Conservation (phyloP, 2,113 vertebrate genomes). For the Lampris megalopsis region DNA sequence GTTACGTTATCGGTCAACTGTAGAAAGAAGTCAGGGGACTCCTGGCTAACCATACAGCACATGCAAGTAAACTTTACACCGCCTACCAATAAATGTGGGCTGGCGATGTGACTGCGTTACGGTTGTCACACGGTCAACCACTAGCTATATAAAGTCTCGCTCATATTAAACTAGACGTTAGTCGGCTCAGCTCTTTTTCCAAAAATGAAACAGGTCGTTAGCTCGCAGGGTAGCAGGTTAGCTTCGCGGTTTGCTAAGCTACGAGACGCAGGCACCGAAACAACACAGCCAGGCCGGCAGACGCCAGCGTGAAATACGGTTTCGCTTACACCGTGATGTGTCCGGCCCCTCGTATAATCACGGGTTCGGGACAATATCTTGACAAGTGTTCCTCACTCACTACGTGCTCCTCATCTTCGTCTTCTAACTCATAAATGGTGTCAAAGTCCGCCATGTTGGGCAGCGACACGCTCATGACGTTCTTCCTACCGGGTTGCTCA, state of each 20-base stretch:
- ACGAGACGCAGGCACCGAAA: conserved; percentile 13
- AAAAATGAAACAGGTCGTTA: not conserved
- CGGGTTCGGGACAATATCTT: conserved; percentile 92
- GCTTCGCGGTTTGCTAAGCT: conserved; percentile 40
- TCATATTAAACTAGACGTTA: not conserved
- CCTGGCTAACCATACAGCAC: conserved; percentile 8
- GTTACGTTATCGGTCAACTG: not conserved
- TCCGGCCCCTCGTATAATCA: conserved; percentile 94
- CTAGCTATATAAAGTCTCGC: not conserved
- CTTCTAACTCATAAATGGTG: conserved; percentile 98
- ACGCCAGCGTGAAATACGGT: conserved; percentile 7
- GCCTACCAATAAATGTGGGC: not conserved
- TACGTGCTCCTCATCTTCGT: conserved; percentile 90
- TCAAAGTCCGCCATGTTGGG: conserved; percentile 99
- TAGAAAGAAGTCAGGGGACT: not conserved
- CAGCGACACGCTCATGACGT: conserved; percentile 94
- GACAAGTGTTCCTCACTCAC: conserved; percentile 91
- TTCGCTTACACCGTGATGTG: conserved; percentile 97
- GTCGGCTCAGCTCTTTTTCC: not conserved
- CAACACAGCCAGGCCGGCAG: conserved; percentile 35
- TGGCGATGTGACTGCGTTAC: no score
- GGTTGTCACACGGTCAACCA: conserved; percentile 3
- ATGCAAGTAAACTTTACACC: conserved; percentile 4
- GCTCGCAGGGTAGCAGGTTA: conserved; percentile 61
- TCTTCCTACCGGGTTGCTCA: conserved; percentile 43